phyloP scores from a whole-genome alignment of 1,140 invertebrate species.

The Notospermus geniculatus region DNA sequence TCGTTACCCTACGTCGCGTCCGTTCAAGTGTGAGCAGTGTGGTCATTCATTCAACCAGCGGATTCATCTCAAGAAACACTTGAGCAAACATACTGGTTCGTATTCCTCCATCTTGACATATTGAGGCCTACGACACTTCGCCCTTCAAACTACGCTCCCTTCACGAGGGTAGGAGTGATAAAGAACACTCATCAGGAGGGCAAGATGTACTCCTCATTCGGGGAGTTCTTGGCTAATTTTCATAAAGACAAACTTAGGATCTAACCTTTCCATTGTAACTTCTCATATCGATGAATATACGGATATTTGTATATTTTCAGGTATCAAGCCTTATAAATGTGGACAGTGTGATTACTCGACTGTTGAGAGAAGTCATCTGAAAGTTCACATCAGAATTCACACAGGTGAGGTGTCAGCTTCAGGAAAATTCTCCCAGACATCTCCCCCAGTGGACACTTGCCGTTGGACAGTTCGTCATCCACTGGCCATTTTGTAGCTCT shows the following conservation, averaged over 20 bases:
- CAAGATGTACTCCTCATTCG: no score
- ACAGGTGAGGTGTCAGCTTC: conserved; percentile 35
- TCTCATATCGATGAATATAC: no score
- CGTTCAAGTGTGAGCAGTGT: conserved; percentile 52
- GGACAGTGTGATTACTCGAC: conserved; percentile 57
- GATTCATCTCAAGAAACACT: conserved; percentile 55
- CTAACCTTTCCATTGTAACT: no score
- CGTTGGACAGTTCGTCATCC: no score
- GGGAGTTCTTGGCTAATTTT: no score
- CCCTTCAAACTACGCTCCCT: background rate
- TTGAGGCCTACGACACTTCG: background rate
- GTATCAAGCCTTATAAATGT: conserved; percentile 58
- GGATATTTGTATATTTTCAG: no score
- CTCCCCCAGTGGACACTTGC: no score
- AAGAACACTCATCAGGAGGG: background rate
- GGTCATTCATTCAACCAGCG: conserved; percentile 53
- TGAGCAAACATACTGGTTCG: conserved; percentile 55
- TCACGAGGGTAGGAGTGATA: conserved; percentile 1
- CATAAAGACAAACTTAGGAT: no score
- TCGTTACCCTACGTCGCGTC: conserved; percentile 41
- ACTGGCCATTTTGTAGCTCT: no score
- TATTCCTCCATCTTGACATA: no score
- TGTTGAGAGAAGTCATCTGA: conserved; percentile 57
- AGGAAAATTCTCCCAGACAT: no score
- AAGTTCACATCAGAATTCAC: conserved; percentile 57